Evolutionary conservation across 2,113 vertebrate genomes (phyloP).

Genomic region (Etheostoma cragini): DNA sequence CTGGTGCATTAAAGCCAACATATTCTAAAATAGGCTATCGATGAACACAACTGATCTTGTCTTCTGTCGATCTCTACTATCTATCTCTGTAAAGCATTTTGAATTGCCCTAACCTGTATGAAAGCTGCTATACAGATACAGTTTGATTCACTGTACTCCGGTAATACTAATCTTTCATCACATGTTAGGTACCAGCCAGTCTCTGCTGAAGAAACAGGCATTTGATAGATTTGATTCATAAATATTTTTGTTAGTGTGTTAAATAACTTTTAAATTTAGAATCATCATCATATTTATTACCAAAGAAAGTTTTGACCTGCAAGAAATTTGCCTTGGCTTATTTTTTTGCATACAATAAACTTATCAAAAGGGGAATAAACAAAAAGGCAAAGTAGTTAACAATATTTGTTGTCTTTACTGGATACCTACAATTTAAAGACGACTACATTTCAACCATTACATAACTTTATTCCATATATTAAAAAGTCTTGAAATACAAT

Average conservation of each 20-base stretch:
- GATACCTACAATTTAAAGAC: neutral
- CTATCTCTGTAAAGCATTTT: neutral
- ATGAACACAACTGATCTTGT: neutral
- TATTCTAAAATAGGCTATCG: neutral
- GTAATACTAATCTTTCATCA: neutral
- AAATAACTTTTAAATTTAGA: neutral
- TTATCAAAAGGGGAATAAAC: no score
- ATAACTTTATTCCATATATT: neutral
- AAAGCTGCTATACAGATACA: neutral
- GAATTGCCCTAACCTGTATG: neutral
- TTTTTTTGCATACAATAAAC: no score
- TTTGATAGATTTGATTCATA: neutral
- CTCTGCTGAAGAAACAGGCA: neutral
- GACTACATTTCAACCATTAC: neutral
- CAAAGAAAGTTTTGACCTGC: no score
- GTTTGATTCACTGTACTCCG: neutral
- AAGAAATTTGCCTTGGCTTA: no score
- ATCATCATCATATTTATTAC: no score
- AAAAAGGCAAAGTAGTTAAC: no score
- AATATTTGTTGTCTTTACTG: no score
- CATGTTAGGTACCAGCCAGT: neutral
- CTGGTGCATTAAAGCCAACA: neutral
- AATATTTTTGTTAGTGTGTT: neutral
- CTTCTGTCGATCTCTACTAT: neutral
- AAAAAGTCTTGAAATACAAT: neutral